These are phyloP conservation scores for Apistogramma diplotaenia DNA, from an alignment of 2,113 vertebrate genomes.

Conservation along the genomic window DNA sequence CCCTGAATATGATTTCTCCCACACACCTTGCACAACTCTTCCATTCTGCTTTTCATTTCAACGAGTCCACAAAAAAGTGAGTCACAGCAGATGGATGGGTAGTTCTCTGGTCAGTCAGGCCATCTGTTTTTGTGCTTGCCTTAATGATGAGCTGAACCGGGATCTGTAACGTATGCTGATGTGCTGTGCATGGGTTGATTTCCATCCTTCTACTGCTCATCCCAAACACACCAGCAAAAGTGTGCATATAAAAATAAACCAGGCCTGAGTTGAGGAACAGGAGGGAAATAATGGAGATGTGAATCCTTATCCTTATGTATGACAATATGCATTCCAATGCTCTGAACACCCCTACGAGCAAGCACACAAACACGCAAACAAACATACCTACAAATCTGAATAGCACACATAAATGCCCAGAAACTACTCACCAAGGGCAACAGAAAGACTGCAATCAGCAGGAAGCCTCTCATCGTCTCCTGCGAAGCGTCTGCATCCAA, in stretches of 20 bases:
- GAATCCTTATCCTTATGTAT: neutral
- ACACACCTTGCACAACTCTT: constrained; percentile 40
- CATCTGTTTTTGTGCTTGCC: constrained; percentile 40
- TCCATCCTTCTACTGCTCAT: neutral
- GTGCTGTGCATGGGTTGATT: constrained; percentile 37
- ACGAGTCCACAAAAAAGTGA: constrained; percentile 27
- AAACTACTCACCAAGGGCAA: constrained; percentile 70
- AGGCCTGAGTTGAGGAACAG: neutral
- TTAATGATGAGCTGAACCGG: constrained; percentile 33
- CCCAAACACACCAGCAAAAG: neutral
- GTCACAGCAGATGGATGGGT: constrained; percentile 48
- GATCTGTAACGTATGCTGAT: constrained; percentile 45
- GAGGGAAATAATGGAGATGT: neutral
- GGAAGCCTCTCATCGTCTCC: constrained; percentile 65
- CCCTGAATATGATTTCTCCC: constrained; percentile 38
- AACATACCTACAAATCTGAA: neutral
- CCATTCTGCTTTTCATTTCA: constrained; percentile 41
- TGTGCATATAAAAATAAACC: constrained; percentile 10
- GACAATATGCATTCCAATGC: neutral
- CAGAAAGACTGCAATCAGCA: constrained; percentile 68
- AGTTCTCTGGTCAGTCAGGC: constrained; percentile 39
- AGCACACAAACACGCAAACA: neutral
- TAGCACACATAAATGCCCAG: neutral
- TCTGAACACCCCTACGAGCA: neutral
- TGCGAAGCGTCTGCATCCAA: constrained; percentile 15